Conservation (phyloP, 2,888 invertebrate species). For the Kuschelorhynchus macadamiae region DNA sequence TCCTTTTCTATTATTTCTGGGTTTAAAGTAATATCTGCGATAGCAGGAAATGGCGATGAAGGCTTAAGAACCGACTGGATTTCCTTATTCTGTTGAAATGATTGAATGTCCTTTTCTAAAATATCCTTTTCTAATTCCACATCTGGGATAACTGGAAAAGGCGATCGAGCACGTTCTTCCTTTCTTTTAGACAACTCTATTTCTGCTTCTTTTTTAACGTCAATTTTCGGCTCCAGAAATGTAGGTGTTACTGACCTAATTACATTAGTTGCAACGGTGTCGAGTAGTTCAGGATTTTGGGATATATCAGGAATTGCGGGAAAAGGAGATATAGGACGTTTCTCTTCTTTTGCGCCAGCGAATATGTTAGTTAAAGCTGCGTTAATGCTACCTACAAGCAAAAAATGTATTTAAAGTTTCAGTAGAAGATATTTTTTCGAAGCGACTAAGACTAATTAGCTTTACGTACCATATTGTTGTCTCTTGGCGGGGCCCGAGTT, state of each 20-base stretch:
- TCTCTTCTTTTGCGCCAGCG: constrained; percentile 51
- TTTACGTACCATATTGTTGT: constrained; percentile 64
- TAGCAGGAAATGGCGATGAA: constrained; percentile 62
- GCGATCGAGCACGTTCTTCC: constrained; percentile 54
- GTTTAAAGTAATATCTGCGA: constrained; percentile 61
- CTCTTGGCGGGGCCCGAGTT: constrained; percentile 60
- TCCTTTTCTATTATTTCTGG: constrained; percentile 63
- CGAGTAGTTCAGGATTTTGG: constrained; percentile 53
- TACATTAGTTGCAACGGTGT: constrained; percentile 32
- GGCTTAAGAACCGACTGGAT: constrained; percentile 53
- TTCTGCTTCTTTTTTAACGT: constrained; percentile 50
- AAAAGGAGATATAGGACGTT: constrained; percentile 57
- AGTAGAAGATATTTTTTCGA: no score
- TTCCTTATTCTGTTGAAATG: constrained; percentile 51
- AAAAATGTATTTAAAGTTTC: no score
- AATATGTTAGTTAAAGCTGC: constrained; percentile 60
- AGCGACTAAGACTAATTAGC: not conserved
- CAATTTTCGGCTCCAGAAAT: constrained; percentile 47
- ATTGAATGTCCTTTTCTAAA: constrained; percentile 54
- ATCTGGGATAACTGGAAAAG: constrained; percentile 61
- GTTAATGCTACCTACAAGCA: constrained; percentile 60
- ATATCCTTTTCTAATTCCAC: constrained; percentile 55
- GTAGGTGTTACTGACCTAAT: constrained; percentile 54
- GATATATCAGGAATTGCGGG: constrained; percentile 61
- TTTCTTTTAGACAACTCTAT: constrained; percentile 44